Percentiles rank a stretch among this genome's conserved stretches.
phyloP scores from a whole-genome alignment of 2,797 vertebrate species.

The Podarcis siculus region DNA sequence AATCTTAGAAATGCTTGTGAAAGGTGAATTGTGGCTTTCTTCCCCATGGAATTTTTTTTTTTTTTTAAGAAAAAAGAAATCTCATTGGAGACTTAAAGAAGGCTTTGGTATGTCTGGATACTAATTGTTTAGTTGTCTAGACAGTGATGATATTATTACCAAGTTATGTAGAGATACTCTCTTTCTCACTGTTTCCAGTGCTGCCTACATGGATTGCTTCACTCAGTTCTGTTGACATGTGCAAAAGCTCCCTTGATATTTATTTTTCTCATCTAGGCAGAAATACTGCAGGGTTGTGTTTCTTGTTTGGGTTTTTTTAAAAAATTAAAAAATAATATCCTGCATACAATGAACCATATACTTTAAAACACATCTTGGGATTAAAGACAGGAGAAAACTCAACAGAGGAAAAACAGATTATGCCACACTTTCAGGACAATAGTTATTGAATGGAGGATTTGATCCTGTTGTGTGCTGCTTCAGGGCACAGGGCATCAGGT shows the following conservation, averaged over 20 bases:
- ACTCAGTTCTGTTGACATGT: slow-evolving; percentile 76
- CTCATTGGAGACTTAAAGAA: slow-evolving; percentile 74
- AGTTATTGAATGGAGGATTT: neutral
- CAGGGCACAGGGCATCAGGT: no score
- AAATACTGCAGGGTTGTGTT: slow-evolving; percentile 62
- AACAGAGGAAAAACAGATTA: neutral
- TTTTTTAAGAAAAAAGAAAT: slow-evolving; percentile 47
- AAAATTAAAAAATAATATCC: slow-evolving; percentile 51
- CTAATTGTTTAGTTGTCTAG: slow-evolving; percentile 85
- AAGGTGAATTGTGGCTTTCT: slow-evolving; percentile 65
- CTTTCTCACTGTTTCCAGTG: slow-evolving; percentile 79
- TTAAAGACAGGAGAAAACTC: slow-evolving; percentile 53
- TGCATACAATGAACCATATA: slow-evolving; percentile 55
- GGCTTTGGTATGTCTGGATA: slow-evolving; percentile 80
- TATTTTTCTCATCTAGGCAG: slow-evolving; percentile 73
- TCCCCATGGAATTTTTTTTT: slow-evolving; percentile 54
- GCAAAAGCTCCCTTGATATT: slow-evolving; percentile 74
- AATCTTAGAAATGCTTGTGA: slow-evolving; percentile 29
- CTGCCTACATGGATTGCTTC: slow-evolving; percentile 81
- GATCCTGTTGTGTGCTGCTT: no score
- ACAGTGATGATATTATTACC: slow-evolving; percentile 83
- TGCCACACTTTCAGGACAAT: neutral
- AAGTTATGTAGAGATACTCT: slow-evolving; percentile 80
- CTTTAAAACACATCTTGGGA: slow-evolving; percentile 45
- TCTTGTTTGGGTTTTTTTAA: neutral